Evolutionary conservation across 2,888 invertebrate genomes (phyloP), one percentile per base, ranked within the genome.

Genomic region (Chaetogeoica ovagalla): DNA sequence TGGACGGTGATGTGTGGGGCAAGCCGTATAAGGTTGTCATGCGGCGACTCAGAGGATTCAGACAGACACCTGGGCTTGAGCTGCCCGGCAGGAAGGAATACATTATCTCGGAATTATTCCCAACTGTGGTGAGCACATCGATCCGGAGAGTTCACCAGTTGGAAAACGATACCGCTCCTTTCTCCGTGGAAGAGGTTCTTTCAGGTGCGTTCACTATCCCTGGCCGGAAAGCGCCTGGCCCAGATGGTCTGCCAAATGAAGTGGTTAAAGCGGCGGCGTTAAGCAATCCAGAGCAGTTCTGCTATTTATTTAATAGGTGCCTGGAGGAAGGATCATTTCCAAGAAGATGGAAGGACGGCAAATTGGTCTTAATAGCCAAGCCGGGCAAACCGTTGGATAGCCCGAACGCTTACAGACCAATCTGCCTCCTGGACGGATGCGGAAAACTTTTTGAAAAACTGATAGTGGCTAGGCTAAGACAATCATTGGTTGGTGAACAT

Each of bases 401-500:
- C 39, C 39, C 65, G 1, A n/a, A 39, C 0, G 39, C 65, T 0
- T 65, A 65, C n/a, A 7, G 65, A n/a, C 65, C 65, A 3, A 19
- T 65, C 8, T 65, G 65, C 9, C 5, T 65, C 3, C n/a, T 65
- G 2, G 65, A 65, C 19, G 39, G 39, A 3, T 39, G 39, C n/a
- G n/a, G 65, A 4, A 65, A 65, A n/a, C 2, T 65, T 8, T 9
- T 65, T 3, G 65, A 65, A 17, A 65, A 43, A 11, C 39, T 65
- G 19, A 2, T 65, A 1, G 39, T 2, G 2, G n/a, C 19, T 1
- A 65, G 39, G 4, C n/a, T 65, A 0, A 19, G 65, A 2, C 11
- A 43, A 2, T n/a, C 39, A 9, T n/a, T 65, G 4, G 43, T 3
- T 6, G n/a, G 4, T 4, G 0, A 19, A 0, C 0, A n/a, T 0